Evolutionary conservation across 1,140 invertebrate species (phyloP).

Genomic region (Nephila pilipes): DNA sequence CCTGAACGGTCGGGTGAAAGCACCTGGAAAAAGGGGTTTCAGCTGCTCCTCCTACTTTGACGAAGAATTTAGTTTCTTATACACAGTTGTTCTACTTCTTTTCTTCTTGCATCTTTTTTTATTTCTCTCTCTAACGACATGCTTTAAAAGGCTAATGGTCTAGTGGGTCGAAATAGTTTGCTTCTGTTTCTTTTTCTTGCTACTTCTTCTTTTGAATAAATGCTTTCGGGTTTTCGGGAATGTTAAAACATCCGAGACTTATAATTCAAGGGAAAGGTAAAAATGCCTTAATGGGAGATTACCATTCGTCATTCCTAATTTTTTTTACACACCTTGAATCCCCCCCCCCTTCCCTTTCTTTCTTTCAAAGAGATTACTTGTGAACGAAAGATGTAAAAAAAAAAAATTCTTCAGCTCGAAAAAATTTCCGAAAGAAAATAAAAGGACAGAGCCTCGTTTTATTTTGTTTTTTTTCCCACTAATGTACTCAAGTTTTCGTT

Average conservation of each 20-base stretch:
- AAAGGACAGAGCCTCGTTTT: too few species aligned
- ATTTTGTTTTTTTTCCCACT: too few species aligned
- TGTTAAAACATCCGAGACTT: slow-evolving; percentile 9
- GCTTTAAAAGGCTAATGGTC: slow-evolving; percentile 59
- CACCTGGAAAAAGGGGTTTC: slow-evolving; percentile 1
- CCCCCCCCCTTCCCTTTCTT: too few species aligned
- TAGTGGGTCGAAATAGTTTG: slow-evolving; percentile 27
- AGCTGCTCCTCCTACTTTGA: slow-evolving; percentile 14
- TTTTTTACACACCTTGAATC: too few species aligned
- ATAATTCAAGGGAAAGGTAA: slow-evolving; percentile 4
- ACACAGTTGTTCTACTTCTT: background rate
- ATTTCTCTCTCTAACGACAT: slow-evolving; percentile 40
- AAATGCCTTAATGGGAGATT: slow-evolving; percentile 21
- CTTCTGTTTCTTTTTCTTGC: slow-evolving; percentile 4
- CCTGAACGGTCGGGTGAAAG: slow-evolving; percentile 29
- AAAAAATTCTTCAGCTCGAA: too few species aligned
- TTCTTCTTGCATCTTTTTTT: background rate
- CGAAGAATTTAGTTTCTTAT: background rate
- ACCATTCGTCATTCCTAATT: background rate
- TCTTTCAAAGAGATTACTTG: too few species aligned
- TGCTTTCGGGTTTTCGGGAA: background rate
- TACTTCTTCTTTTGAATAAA: background rate
- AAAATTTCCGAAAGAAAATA: too few species aligned
- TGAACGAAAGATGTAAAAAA: too few species aligned
- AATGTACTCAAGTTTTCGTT: too few species aligned